A percentile compares a stretch with the other conserved stretches of the same genome.
phyloP scores from a whole-genome alignment of 2,797 vertebrate genomes.

The Artibeus lituratus region DNA sequence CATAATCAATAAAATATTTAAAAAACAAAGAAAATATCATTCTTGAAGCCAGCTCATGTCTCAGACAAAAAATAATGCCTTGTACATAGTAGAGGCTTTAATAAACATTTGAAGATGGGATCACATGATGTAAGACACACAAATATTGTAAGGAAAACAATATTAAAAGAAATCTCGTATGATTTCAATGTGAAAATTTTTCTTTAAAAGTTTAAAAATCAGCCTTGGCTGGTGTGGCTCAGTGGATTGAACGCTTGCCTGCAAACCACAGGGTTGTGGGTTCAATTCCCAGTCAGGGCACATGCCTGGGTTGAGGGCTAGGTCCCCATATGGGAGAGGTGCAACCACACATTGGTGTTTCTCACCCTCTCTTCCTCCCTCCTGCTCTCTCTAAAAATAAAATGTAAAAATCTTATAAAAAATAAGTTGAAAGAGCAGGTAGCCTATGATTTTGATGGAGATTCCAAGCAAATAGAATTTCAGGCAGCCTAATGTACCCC shows the following conservation, averaged over 20 bases:
- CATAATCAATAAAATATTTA: too few relatives aligned
- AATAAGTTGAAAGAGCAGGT: background rate
- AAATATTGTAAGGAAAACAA: background rate
- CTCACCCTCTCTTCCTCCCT: too few relatives aligned
- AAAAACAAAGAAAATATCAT: background rate
- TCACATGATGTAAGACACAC: background rate
- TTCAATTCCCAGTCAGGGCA: too few relatives aligned
- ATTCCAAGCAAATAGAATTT: background rate
- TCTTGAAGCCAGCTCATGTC: background rate
- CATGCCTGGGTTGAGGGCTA: too few relatives aligned
- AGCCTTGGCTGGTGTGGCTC: background rate
- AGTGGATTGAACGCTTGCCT: too few relatives aligned
- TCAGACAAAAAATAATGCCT: background rate
- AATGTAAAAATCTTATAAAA: too few relatives aligned
- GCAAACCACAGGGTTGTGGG: too few relatives aligned
- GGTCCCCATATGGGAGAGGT: too few relatives aligned
- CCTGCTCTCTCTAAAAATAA: too few relatives aligned
- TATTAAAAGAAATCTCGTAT: conserved; percentile 15
- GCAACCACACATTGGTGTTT: too few relatives aligned
- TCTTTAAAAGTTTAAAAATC: background rate
- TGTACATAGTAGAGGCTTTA: background rate
- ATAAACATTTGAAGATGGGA: background rate
- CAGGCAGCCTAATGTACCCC: background rate
- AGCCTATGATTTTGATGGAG: background rate
- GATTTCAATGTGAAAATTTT: background rate